These are phyloP conservation scores for Uria lomvia DNA, from an alignment of 2,113 vertebrate species.

Conservation along the genomic window DNA sequence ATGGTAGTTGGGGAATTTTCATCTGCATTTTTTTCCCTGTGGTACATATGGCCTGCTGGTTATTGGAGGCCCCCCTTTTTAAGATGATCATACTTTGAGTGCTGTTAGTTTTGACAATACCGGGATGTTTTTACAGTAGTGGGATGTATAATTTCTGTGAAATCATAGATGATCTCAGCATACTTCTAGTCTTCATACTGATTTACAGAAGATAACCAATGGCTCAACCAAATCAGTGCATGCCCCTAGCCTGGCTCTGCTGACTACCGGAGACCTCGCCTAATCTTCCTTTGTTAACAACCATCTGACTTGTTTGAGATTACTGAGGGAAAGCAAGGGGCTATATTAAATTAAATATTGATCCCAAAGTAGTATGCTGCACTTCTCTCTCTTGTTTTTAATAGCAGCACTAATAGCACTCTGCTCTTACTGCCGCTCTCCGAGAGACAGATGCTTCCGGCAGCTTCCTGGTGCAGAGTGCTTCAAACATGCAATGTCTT, in stretches of 20 bases:
- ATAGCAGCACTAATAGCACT: background rate
- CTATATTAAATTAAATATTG: constrained; percentile 11
- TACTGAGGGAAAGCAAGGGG: background rate
- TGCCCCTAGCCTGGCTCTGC: background rate
- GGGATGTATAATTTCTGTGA: background rate
- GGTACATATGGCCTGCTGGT: background rate
- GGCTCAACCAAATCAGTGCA: background rate
- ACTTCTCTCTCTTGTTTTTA: background rate
- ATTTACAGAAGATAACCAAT: background rate
- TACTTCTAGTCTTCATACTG: background rate
- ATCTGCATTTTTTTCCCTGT: background rate
- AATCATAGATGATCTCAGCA: background rate
- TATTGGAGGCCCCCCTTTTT: background rate
- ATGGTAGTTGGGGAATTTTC: background rate
- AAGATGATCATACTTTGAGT: background rate
- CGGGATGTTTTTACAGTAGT: background rate
- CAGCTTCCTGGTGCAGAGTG: background rate
- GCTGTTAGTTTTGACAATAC: background rate
- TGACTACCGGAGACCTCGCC: background rate
- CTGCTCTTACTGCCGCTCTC: background rate
- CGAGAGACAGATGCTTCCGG: background rate
- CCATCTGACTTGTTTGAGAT: background rate
- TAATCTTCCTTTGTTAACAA: background rate
- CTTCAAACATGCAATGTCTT: background rate
- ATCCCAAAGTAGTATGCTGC: background rate